Evolutionary conservation across 2,113 vertebrate genomes (phyloP), one percentile per base, ranked within the genome.

Genomic region (Atherinomorus stipes): DNA sequence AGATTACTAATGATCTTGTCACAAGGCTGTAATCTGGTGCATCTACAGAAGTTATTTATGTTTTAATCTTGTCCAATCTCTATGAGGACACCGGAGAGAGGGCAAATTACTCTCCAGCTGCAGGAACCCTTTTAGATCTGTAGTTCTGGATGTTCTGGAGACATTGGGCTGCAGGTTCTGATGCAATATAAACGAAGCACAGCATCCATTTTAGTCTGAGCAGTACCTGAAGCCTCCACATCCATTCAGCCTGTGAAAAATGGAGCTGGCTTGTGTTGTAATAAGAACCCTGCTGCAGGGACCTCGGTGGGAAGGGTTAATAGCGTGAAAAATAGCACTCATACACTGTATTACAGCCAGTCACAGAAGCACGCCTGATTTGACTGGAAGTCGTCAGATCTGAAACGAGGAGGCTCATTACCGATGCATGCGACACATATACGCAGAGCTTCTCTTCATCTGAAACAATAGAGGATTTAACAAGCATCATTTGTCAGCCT

Each of bases 401-500:
- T 38, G 37, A 67, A 34, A 61, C 19, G 49, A 68, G 49, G 28
- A 31, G 40, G 9, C 18, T 47, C 50, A 19, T 62, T 62, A 56
- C 16, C 38, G 0, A 68, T 0, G 64, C 40, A 11, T 38, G 47
- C 61, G 22, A 2, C 44, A 26, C 34, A 10, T 53, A 51, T 0
- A 65, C 18, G 26, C 54, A 47, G 49, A 61, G 72, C 53, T 31
- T 76, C 64, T 68, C 21, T 49, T 23, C 15, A 68, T 22, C 22
- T 51, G 31, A 67, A 73, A 63, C 57, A 63, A 53, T 67, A 28
- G 37, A 40, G 47, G 34, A 6, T 73, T 81, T 63, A 77, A 74
- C 65, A 70, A 59, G 63, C 44, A 52, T 63, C 34, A 56, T 70
- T 60, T 75, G 34, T 79, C 51, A 53, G 76, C 66, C 71, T 71